These are phyloP conservation scores for Cetoscarus ocellatus DNA, from an alignment of 2,797 vertebrate genomes.

Conservation along the genomic window DNA sequence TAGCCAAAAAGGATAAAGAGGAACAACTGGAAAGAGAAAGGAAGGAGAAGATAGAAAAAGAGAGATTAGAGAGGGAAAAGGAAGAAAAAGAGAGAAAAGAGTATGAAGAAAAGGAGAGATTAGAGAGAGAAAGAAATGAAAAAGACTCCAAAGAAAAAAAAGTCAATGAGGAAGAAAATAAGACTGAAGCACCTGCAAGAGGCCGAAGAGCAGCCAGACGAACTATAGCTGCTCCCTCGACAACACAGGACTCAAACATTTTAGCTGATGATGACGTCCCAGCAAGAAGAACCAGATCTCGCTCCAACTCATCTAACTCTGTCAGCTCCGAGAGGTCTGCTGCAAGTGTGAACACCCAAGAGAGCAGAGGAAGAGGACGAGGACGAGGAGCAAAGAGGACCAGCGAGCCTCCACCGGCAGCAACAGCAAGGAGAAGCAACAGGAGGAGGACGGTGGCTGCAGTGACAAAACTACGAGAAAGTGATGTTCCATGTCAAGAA, in stretches of 20 bases:
- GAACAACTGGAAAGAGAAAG: constrained; percentile 5
- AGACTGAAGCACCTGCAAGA: constrained; percentile 38
- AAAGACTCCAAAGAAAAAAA: constrained; percentile 31
- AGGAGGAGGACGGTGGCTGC: constrained; percentile 51
- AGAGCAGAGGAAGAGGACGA: constrained; percentile 50
- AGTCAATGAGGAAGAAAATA: constrained; percentile 10
- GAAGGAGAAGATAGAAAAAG: constrained; percentile 18
- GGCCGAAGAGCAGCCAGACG: constrained; percentile 53
- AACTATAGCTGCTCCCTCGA: constrained; percentile 14
- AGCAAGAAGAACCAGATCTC: constrained; percentile 75
- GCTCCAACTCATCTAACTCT: constrained; percentile 80
- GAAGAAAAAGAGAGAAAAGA: constrained; percentile 30
- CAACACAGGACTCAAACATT: neutral
- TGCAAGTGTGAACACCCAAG: constrained; percentile 42
- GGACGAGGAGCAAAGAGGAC: constrained; percentile 46
- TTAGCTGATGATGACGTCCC: constrained; percentile 52
- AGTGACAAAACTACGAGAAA: constrained; percentile 20
- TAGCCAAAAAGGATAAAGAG: constrained; percentile 16
- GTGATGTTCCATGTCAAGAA: constrained; percentile 1
- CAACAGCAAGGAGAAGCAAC: constrained; percentile 31
- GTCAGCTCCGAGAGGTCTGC: constrained; percentile 78
- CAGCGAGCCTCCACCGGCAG: constrained; percentile 19
- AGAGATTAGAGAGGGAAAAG: constrained; percentile 27
- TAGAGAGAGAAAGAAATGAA: constrained; percentile 27
- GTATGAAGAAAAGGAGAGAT: neutral